Evolutionary conservation across 2,888 invertebrate genomes (phyloP), one percentile per base, ranked within the genome.

Genomic region (Micropterix aruncella): DNA sequence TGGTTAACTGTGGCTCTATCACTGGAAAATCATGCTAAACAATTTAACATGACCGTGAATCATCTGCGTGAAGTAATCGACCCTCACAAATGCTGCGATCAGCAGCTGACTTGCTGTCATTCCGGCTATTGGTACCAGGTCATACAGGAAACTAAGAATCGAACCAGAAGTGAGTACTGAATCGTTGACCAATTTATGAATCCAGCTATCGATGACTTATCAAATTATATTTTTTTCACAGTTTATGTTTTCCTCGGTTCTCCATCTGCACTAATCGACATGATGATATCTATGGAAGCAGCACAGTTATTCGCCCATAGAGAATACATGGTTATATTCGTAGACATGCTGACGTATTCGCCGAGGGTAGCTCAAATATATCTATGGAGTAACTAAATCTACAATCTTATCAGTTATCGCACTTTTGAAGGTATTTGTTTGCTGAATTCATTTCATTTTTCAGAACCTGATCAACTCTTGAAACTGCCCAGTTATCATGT

Each of bases 221-320:
- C n/a, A n/a, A 38, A 9, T 38, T 38, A 40, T 18, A 16, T 39
- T 41, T 48, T 41, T 17, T 46, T 37, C 39, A 27, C 73, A 92
- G 95, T 97, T 60, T 97, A 96, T 61, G 88, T 97, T 42, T 91
- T 95, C 61, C 74, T 97, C 57, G 95, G 95, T 0, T 81, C 86
- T 16, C 73, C 85, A n/a, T 74, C 80, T 47, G 83, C 87, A 2
- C 74, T 96, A 44, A 83, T 91, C 48, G 90, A 92, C 54, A 83
- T 96, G 73, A 90, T 95, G 86, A 77, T 79, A 27, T 83, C 85
- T 16, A 91, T 97, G 90, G 88, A 94, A 59, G 83, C 83, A 19
- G 75, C 83, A 38, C 85, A 90, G 51, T 66, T 95, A 46, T 85
- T 95, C 58, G 84, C 86, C 45, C 83, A 88, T 50, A 94, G 95